These are phyloP conservation scores for Melangyna quadrimaculata DNA, from an alignment of 2,888 invertebrate species.

Conservation along the genomic window DNA sequence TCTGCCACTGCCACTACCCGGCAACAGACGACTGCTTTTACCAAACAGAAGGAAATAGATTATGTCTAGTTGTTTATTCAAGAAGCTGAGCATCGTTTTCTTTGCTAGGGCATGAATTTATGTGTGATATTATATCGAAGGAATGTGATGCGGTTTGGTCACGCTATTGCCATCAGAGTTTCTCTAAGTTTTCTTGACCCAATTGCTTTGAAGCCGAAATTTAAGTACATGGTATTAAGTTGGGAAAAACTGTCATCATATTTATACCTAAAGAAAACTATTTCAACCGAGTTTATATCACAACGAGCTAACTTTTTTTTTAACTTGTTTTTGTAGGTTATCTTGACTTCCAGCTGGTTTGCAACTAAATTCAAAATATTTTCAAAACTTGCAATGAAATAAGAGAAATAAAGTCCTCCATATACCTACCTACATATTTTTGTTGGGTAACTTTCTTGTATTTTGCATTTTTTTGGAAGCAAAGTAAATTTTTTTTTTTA, in stretches of 20 bases:
- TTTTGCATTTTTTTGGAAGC: background rate
- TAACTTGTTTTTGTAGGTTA: slow-evolving; percentile 42
- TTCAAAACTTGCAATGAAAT: slow-evolving; percentile 31
- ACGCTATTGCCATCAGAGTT: slow-evolving; percentile 43
- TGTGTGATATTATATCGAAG: slow-evolving; percentile 11
- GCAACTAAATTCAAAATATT: slow-evolving; percentile 50
- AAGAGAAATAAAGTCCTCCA: background rate
- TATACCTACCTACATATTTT: too few relatives aligned
- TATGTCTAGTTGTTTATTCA: slow-evolving; percentile 12
- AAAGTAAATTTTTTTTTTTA: background rate
- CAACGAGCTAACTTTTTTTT: slow-evolving; percentile 33
- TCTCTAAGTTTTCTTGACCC: slow-evolving; percentile 52
- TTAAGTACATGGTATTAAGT: background rate
- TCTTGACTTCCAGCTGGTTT: slow-evolving; percentile 59
- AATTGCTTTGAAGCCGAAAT: slow-evolving; percentile 28
- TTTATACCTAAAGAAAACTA: slow-evolving; percentile 48
- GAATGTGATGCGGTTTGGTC: slow-evolving; percentile 51
- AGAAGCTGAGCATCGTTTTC: slow-evolving; percentile 12
- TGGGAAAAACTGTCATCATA: slow-evolving; percentile 54
- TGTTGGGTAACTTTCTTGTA: slow-evolving; percentile 14
- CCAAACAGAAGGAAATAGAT: slow-evolving; percentile 43
- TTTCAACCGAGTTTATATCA: slow-evolving; percentile 37
- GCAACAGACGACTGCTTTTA: background rate
- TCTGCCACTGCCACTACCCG: background rate
- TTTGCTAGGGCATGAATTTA: slow-evolving; percentile 18